These are phyloP conservation scores for Steinernema scapterisci DNA, from an alignment of 2,888 invertebrate species.

Conservation along the genomic window DNA sequence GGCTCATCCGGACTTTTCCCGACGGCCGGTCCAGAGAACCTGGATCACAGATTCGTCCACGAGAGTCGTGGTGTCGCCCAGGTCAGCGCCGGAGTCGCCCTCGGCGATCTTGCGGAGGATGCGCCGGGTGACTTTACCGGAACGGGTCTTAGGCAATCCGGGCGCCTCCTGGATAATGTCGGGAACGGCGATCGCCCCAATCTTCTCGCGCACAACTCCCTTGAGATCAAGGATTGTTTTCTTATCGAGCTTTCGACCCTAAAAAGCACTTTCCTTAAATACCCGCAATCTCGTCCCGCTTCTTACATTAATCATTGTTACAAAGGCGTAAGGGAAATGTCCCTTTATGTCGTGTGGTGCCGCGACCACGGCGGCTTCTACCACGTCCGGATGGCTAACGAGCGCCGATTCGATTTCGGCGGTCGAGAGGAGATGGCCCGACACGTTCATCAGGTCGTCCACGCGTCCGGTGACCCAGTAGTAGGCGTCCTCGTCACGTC, in stretches of 20 bases:
- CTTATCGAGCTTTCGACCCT: conserved; percentile 43
- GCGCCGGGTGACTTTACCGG: conserved; percentile 96
- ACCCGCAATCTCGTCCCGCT: neutral
- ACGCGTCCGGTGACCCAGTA: conserved; percentile 73
- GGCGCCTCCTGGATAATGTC: conserved; percentile 92
- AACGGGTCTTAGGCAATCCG: conserved; percentile 78
- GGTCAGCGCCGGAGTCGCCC: conserved; percentile 77
- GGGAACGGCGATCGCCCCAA: conserved; percentile 93
- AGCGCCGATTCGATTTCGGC: conserved; percentile 78
- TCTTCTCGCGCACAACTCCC: conserved; percentile 78
- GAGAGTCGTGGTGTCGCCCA: conserved; percentile 91
- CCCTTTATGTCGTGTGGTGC: conserved; percentile 93
- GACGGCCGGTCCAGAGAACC: conserved; percentile 43
- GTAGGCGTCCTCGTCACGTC: conserved; percentile 85
- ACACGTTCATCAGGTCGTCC: conserved; percentile 99
- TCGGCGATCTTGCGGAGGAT: conserved; percentile 89
- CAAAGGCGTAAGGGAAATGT: conserved; percentile 94
- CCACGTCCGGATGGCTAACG: conserved; percentile 73
- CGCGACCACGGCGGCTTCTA: conserved; percentile 95
- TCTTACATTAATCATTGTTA: conserved; percentile 81
- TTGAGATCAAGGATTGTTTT: conserved; percentile 48
- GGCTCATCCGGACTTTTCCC: conserved; percentile 15
- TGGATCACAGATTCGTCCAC: conserved; percentile 75
- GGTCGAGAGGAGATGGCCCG: conserved; percentile 95
- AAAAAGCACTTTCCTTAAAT: conserved; percentile 18